phyloP scores from a whole-genome alignment of 2,888 invertebrate genomes.

The Drosophila limbata region DNA sequence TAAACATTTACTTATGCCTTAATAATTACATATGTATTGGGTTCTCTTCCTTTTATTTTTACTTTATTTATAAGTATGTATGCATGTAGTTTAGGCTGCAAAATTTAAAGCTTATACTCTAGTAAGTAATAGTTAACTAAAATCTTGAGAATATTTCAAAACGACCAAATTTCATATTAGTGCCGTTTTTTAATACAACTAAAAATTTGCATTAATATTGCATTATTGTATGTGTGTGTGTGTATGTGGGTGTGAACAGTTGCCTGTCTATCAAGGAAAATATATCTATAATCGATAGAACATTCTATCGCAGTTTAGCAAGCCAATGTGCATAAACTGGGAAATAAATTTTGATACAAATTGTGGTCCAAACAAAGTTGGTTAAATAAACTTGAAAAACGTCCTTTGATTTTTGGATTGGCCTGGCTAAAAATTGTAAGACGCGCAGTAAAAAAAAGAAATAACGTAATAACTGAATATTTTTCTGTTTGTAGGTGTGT shows the following conservation, averaged over 20 bases:
- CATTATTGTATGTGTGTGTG: slow-evolving; percentile 3
- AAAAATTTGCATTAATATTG: slow-evolving; percentile 46
- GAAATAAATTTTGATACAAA: slow-evolving; percentile 9
- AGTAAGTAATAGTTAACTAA: slow-evolving; percentile 43
- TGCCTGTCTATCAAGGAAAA: slow-evolving; percentile 12
- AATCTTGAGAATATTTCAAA: slow-evolving; percentile 45
- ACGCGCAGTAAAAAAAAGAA: slow-evolving; percentile 1
- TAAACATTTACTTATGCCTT: slow-evolving; percentile 74
- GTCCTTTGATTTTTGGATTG: slow-evolving; percentile 16
- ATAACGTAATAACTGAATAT: background rate
- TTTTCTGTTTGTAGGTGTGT: background rate
- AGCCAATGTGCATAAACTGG: background rate
- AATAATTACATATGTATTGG: slow-evolving; percentile 52
- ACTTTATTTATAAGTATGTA: slow-evolving; percentile 27
- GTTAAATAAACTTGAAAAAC: background rate
- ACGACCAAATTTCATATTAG: slow-evolving; percentile 37
- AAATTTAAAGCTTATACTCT: slow-evolving; percentile 39
- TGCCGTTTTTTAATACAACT: slow-evolving; percentile 42
- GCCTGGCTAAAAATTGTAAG: slow-evolving; percentile 26
- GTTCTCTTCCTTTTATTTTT: slow-evolving; percentile 9
- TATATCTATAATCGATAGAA: slow-evolving; percentile 8
- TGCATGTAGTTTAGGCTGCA: slow-evolving; percentile 42
- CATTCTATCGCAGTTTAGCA: slow-evolving; percentile 20
- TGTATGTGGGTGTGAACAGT: slow-evolving; percentile 24
- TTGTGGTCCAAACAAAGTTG: slow-evolving; percentile 1